Conservation (phyloP, 2,797 vertebrate genomes). For the Megaceryle alcyon region DNA sequence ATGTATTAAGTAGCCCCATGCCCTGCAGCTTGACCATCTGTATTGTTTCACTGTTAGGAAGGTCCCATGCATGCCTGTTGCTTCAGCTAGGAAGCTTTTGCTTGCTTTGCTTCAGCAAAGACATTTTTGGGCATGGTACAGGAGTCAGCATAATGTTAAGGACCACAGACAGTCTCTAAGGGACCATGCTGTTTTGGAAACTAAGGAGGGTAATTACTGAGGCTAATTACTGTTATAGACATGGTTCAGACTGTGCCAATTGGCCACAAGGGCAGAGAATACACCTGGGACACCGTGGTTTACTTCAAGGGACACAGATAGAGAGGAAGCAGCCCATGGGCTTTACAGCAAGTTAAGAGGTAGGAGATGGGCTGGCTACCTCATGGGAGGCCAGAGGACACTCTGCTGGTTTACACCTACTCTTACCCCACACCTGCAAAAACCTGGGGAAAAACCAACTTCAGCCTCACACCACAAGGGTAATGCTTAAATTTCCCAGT, state of each 20-base stretch:
- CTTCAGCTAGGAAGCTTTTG: not conserved
- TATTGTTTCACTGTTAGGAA: not conserved
- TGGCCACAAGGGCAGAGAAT: conserved; percentile 22
- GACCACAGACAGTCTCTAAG: not conserved
- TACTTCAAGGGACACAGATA: not conserved
- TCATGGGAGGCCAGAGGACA: accelerated
- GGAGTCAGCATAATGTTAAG: not conserved
- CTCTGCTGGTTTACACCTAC: not conserved
- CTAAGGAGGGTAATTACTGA: not conserved
- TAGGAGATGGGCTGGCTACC: conserved; percentile 18
- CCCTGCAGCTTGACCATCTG: not conserved
- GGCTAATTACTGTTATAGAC: not conserved
- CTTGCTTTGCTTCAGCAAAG: not conserved
- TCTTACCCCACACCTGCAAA: not conserved
- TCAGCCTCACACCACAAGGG: not conserved
- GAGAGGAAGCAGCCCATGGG: not conserved
- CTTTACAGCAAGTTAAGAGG: not conserved
- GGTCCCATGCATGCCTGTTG: not conserved
- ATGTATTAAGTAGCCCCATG: not conserved
- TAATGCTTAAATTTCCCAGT: not conserved
- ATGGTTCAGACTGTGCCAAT: not conserved
- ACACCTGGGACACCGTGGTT: not conserved
- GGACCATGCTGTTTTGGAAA: not conserved
- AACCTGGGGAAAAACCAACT: not conserved
- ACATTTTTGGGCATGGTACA: not conserved